phyloP scores from a whole-genome alignment of 2,888 invertebrate species.

The Coenonympha glycerion region DNA sequence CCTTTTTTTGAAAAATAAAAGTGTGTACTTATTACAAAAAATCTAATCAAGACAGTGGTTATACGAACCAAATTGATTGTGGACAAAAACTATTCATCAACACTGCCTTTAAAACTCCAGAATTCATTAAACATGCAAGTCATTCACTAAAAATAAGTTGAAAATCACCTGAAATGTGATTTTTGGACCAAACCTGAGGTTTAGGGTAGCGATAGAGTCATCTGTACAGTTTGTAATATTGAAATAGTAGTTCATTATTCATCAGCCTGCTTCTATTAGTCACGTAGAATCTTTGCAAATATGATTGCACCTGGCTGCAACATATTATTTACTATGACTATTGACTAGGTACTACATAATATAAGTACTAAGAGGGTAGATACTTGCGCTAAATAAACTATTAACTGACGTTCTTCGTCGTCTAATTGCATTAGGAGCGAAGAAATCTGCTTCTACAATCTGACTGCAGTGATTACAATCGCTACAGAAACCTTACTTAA shows the following conservation, averaged over 20 bases:
- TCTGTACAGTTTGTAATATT: too few relatives aligned
- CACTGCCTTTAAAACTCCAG: background rate
- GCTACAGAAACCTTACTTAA: too few relatives aligned
- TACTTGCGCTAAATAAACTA: too few relatives aligned
- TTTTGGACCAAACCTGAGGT: background rate
- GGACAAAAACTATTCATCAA: background rate
- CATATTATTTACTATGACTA: background rate
- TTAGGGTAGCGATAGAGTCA: too few relatives aligned
- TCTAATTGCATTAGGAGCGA: too few relatives aligned
- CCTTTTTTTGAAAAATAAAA: background rate
- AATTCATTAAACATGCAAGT: background rate
- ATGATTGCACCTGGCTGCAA: background rate
- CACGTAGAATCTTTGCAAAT: constrained; percentile 4
- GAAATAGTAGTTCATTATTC: too few relatives aligned
- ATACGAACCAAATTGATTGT: background rate
- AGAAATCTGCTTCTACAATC: too few relatives aligned
- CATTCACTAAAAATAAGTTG: background rate
- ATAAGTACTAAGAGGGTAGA: too few relatives aligned
- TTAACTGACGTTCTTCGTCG: too few relatives aligned
- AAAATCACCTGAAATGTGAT: background rate
- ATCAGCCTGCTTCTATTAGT: background rate
- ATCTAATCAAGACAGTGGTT: background rate
- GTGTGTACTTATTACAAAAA: background rate
- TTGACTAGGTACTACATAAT: background rate
- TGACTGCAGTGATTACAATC: too few relatives aligned